Base-by-base conservation (phyloP, 2,888 invertebrate species). In the Melanostoma mellinum region DNA sequence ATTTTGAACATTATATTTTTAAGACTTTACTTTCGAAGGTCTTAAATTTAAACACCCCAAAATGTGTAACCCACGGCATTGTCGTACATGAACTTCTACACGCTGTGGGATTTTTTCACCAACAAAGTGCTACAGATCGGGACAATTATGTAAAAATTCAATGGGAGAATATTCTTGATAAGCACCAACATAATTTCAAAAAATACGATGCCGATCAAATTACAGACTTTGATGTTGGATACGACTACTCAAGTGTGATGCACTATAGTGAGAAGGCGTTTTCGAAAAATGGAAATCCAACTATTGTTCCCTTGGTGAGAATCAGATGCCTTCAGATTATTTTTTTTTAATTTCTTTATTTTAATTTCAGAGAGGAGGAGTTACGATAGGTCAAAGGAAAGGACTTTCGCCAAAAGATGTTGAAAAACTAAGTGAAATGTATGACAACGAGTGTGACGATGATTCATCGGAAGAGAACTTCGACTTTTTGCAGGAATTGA, bases 81-180 rank as follows among this genome's bases (percentile, higher is more conserved):
- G 93, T 95, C 3, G 93, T 95, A 5, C 96, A 97, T 88, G 97
- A 97, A 89, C 92, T 97, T 89, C 92, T 97, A 87, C 97, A 97
- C 88, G 94, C 95, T 0, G 89, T 96, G 1, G 97, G 97, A 0
- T 96, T 97, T 90, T 95, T 95, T 89, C 97, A 97, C 88, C 96
- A 96, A 91, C 97, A 97, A 88, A 95, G 95, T 88, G 93, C 96
- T 32, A 93, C 94, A 10, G 94, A 96, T 89, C 93, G 97, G 85
- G 96, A 97, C 88, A 93, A 95, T 0, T 96, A 93, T 89, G 94
- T 97, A 1, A 92, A 93, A 85, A 95, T 97, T 86, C 90, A 94
- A 61, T 95, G 95, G 94, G 93, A 95, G 52, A 96, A 96, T 88
- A 95, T 91, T 55, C 79, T 88, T 4, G 86, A 89, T 88, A 93